Evolutionary conservation across 2,888 invertebrate species (phyloP), one percentile per base, ranked within the genome.

Genomic region (Caenorhabditis imperialis): DNA sequence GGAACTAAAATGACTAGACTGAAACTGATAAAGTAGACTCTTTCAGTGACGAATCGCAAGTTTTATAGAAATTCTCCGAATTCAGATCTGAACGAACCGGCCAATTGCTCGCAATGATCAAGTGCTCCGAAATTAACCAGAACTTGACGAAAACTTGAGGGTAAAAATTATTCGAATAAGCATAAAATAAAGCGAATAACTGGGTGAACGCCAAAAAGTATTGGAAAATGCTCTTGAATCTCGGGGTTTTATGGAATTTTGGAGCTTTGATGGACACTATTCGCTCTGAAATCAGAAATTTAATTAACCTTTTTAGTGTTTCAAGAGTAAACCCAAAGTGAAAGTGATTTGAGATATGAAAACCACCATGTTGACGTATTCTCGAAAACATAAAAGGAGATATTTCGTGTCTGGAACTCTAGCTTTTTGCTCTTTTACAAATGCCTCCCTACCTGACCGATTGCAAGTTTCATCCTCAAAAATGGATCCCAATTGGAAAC

Each of bases 81-180:
- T 30, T 10, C 30, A 30, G 30, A 30, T 30, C n/a, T 30, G 22
- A 14, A 18, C 57, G 22, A 18, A 48, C 58, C 16, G 58, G 58
- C 58, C 58, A 58, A 8, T 58, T 58, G 37, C 35, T 27, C 16
- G 47, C 23, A 18, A 58, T 47, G 10, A 47, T n/a, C 10, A 58
- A 33, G 38, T 58, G 58, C 10, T 35, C 30, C 1, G 20, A 12
- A 2, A 47, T 12, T 1, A 48, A 16, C 58, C 58, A 58, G n/a
- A 47, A 47, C 1, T 3, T 7, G 14, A n/a, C 14, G 18, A 47
- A 58, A 2, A 10, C 35, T 4, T 18, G 3, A 3, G 35, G 4
- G 45, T 47, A 8, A 7, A 27, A 47, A 20, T 47, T 58, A 22
- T 58, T 37, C 6, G 58, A 25, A 20, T 18, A 37, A 2, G 58